Evolutionary conservation across 2,113 vertebrate species (phyloP).

Genomic region (Seriola quinqueradiata): DNA sequence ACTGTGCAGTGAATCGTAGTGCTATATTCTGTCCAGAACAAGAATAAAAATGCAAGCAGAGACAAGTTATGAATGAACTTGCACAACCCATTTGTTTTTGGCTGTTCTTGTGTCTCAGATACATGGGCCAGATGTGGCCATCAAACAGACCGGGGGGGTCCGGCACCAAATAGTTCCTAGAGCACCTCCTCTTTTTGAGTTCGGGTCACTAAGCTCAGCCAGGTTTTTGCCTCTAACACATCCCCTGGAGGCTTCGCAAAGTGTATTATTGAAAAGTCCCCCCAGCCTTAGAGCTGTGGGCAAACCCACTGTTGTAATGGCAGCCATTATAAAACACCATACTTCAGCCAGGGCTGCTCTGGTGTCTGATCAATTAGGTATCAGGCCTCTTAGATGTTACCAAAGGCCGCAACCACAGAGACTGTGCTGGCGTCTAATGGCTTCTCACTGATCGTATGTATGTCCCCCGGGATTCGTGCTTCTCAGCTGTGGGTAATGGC

Average conservation of each 20-base stretch:
- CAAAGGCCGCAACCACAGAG: conserved; percentile 54
- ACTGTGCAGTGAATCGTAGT: neutral
- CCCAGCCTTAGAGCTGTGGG: conserved; percentile 20
- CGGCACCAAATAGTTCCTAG: too few species aligned
- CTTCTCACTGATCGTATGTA: conserved; percentile 49
- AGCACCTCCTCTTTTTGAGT: neutral
- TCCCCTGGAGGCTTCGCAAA: conserved; percentile 22
- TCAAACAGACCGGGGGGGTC: too few species aligned
- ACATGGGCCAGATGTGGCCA: too few species aligned
- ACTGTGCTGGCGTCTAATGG: conserved; percentile 66
- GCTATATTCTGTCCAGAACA: too few species aligned
- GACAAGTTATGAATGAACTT: too few species aligned
- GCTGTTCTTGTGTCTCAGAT: too few species aligned
- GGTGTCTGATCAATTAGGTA: conserved; percentile 65
- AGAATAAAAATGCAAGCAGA: neutral
- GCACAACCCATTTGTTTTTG: too few species aligned
- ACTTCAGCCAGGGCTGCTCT: conserved; percentile 23
- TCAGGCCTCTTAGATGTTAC: conserved; percentile 31
- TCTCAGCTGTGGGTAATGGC: conserved; percentile 46
- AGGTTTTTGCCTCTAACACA: conserved; percentile 20
- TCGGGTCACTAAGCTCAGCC: conserved; percentile 22
- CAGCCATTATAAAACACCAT: conserved; percentile 53
- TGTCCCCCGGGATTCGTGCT: conserved; percentile 35
- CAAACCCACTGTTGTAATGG: conserved; percentile 45
- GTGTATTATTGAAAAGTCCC: conserved; percentile 13